A percentile compares a stretch with the other conserved stretches of the same genome.
Conservation (phyloP, 2,888 invertebrate genomes). For the Chrysolina americana region DNA sequence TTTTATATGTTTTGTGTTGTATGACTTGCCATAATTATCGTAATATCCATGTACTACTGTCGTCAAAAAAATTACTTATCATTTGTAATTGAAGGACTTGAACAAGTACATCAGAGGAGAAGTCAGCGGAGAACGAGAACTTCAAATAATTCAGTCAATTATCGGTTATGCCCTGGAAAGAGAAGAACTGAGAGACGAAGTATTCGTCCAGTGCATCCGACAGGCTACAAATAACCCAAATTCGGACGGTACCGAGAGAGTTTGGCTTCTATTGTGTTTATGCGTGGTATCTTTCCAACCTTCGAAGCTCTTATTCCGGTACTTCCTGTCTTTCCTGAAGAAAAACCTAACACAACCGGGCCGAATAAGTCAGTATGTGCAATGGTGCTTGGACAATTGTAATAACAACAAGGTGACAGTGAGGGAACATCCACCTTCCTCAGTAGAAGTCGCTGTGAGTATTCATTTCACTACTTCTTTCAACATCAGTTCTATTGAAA, state of each 20-base stretch:
- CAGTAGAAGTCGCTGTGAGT: slow-evolving; percentile 92
- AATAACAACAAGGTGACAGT: slow-evolving; percentile 88
- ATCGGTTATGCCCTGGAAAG: slow-evolving; percentile 91
- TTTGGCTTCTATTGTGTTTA: slow-evolving; percentile 91
- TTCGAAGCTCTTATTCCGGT: slow-evolving; percentile 84
- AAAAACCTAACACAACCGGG: slow-evolving; percentile 80
- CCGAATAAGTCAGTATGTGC: slow-evolving; percentile 86
- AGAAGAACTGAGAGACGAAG: slow-evolving; percentile 93
- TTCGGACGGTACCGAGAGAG: slow-evolving; percentile 85
- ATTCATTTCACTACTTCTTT: neutral
- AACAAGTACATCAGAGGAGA: slow-evolving; percentile 93
- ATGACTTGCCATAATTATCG: too few species aligned
- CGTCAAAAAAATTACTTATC: neutral
- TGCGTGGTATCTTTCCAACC: slow-evolving; percentile 95
- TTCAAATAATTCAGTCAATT: slow-evolving; percentile 86
- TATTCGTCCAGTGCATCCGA: slow-evolving; percentile 89
- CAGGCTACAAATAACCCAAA: slow-evolving; percentile 92
- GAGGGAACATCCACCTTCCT: slow-evolving; percentile 88
- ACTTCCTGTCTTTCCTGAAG: slow-evolving; percentile 83
- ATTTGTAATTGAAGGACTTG: slow-evolving; percentile 76
- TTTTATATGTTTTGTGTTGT: too few species aligned
- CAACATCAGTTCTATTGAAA: too few species aligned
- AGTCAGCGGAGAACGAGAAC: slow-evolving; percentile 86
- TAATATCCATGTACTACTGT: neutral
- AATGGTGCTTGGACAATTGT: slow-evolving; percentile 95